phyloP scores from a whole-genome alignment of 2,797 vertebrate species.

The Scarus forsteni region DNA sequence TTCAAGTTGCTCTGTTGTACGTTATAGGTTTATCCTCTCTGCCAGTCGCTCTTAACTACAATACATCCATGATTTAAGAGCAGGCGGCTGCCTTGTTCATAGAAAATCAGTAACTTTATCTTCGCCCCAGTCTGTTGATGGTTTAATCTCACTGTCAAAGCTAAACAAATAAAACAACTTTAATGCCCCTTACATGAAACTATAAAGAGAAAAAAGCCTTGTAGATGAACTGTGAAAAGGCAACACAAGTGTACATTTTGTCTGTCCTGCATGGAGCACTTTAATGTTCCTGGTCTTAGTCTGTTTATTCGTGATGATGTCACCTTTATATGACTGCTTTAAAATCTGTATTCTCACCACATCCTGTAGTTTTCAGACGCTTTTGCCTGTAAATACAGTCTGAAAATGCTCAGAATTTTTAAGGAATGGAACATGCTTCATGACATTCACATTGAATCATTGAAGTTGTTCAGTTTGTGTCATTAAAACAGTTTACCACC shows the following conservation, averaged over 20 bases:
- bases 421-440: slow-evolving; percentile 23
- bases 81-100: slow-evolving; percentile 14
- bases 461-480: slow-evolving; percentile 30
- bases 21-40: slow-evolving; percentile 9
- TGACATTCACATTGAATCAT: slow-evolving; percentile 24
- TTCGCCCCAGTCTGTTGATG: slow-evolving; percentile 52
- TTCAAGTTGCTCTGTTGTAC: slow-evolving; percentile 48
- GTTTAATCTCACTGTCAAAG: slow-evolving; percentile 54
- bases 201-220: slow-evolving; percentile 30
- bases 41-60: slow-evolving; percentile 11
- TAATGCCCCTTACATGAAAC: slow-evolving; percentile 33
- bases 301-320: slow-evolving; percentile 73
- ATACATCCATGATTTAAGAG: slow-evolving; percentile 34
- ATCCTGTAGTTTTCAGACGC: slow-evolving; percentile 42
- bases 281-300: slow-evolving; percentile 81
- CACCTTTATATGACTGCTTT: slow-evolving; percentile 66
- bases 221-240: slow-evolving; percentile 70
- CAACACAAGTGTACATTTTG: slow-evolving; percentile 75
- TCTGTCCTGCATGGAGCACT: slow-evolving; percentile 86
- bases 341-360: slow-evolving; percentile 56
- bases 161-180: slow-evolving; percentile 45
- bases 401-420: slow-evolving; percentile 32
- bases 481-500: slow-evolving; percentile 34
- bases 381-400: slow-evolving; percentile 69
- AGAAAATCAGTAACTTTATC: slow-evolving; percentile 47